phyloP scores from a whole-genome alignment of 2,113 vertebrate genomes.

The Melospiza georgiana region DNA sequence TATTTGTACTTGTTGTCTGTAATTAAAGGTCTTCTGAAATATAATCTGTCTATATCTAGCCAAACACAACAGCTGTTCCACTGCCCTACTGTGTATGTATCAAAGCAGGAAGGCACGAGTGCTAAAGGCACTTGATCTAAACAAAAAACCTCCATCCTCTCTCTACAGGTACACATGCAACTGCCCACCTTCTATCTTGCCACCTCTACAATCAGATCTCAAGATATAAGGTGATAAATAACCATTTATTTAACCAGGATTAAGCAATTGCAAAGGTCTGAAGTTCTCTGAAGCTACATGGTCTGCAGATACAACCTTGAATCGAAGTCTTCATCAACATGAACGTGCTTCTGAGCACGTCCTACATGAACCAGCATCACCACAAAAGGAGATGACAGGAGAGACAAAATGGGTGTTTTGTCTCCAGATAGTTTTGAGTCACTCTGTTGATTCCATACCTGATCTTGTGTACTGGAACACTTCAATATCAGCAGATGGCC shows the following conservation, averaged over 20 bases:
- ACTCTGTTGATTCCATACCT: not conserved
- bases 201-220: not conserved
- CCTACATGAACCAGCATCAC: not conserved
- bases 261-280: not conserved
- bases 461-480: not conserved
- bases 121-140: not conserved
- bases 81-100: not conserved
- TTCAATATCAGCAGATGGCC: not conserved
- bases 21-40: slow-evolving; percentile 20
- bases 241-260: not conserved
- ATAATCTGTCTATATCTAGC: not conserved
- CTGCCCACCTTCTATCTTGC: not conserved
- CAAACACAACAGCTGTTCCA: not conserved
- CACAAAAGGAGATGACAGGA: not conserved
- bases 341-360: not conserved
- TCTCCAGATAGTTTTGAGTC: not conserved
- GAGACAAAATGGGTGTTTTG: not conserved
- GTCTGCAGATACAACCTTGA: not conserved
- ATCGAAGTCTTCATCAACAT: not conserved
- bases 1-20: slow-evolving; percentile 6
- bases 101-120: not conserved
- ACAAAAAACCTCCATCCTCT: not conserved
- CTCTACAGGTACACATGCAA: not conserved
- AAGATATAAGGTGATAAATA: not conserved
- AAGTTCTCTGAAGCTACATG: not conserved